Conservation (phyloP, 2,113 vertebrate species). For the Strix aluco region DNA sequence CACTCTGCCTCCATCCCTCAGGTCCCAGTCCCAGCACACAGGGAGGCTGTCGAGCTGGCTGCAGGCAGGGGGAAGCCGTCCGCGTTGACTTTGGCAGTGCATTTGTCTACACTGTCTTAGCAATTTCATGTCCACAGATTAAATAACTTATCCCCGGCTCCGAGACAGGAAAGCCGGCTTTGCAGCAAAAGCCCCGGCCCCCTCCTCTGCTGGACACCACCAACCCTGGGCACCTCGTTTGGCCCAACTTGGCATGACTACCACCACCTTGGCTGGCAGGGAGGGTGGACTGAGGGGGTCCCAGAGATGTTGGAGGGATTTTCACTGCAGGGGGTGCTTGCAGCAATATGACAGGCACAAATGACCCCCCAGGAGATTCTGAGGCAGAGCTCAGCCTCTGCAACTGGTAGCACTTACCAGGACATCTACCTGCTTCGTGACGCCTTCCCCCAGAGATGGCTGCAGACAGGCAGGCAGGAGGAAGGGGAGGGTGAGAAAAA, state of each 20-base stretch:
- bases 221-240: background rate
- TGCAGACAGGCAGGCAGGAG: slow-evolving; percentile 11
- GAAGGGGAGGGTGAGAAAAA: background rate
- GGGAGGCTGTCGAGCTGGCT: background rate
- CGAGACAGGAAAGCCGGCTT: slow-evolving; percentile 32
- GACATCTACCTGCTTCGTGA: slow-evolving; percentile 82
- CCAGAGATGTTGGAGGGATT: background rate
- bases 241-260: background rate
- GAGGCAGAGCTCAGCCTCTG: background rate
- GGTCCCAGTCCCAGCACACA: background rate
- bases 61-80: background rate
- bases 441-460: slow-evolving; percentile 73
- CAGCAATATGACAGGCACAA: background rate
- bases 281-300: background rate
- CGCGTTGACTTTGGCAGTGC: slow-evolving; percentile 30
- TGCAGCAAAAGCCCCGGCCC: background rate
- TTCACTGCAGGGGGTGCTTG: background rate
- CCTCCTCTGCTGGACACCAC: background rate
- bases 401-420: slow-evolving; percentile 75
- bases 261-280: background rate
- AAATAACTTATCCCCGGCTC: slow-evolving; percentile 26
- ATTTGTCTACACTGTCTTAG: slow-evolving; percentile 58
- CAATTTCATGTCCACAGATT: slow-evolving; percentile 52
- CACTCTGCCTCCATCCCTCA: background rate
- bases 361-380: background rate